A percentile compares a stretch with the other conserved stretches of the same genome.
Evolutionary conservation across 2,797 vertebrate species (phyloP).

Genomic region (Eleutherodactylus coqui): DNA sequence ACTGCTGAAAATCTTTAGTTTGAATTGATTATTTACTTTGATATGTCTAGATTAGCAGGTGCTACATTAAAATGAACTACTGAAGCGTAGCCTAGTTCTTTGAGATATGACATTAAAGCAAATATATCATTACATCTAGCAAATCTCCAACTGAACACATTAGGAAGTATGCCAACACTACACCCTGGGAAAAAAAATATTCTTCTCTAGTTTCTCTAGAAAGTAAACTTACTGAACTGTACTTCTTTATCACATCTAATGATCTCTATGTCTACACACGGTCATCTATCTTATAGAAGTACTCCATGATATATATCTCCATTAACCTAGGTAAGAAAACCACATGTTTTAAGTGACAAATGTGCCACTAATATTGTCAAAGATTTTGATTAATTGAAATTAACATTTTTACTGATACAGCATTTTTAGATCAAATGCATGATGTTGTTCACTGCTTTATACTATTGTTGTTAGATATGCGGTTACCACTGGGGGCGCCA

Average conservation of each 20-base stretch:
- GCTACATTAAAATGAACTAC: constrained; percentile 47
- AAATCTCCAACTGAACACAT: constrained; percentile 17
- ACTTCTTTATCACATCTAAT: constrained; percentile 44
- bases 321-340: constrained; percentile 14
- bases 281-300: not conserved
- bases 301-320: constrained; percentile 1
- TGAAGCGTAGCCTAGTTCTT: constrained; percentile 48
- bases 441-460: not conserved
- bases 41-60: constrained; percentile 42
- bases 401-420: not conserved
- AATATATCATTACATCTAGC: constrained; percentile 23
- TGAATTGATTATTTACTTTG: constrained; percentile 48
- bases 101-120: constrained; percentile 18
- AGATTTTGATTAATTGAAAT: constrained; percentile 37
- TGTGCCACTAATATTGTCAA: constrained; percentile 27
- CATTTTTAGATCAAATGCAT: not conserved
- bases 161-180: constrained; percentile 34
- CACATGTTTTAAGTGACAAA: constrained; percentile 35
- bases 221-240: not conserved
- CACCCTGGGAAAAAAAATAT: constrained; percentile 5
- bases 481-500: no score
- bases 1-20: constrained; percentile 27
- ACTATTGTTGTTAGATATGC: no score
- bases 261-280: constrained; percentile 28
- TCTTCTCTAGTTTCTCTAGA: not conserved